Conservation (phyloP, 2,797 vertebrate species). For the Fratercula arctica region DNA sequence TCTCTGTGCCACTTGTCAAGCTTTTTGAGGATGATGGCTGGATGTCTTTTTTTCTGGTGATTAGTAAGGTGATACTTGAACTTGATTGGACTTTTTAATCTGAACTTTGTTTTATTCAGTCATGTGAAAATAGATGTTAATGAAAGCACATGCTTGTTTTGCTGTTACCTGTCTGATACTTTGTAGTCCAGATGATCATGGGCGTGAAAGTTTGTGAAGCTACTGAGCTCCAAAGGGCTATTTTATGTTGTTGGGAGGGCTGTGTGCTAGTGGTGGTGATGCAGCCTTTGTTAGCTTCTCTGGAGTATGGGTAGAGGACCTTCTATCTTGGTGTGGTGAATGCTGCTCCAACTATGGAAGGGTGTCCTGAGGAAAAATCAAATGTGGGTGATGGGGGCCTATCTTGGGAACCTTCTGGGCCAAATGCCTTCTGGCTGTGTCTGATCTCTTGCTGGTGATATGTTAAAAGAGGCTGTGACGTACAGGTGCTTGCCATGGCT, state of each 20-base stretch:
- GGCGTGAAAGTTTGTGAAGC: not conserved
- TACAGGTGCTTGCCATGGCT: fast-evolving
- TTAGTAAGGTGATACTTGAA: not conserved
- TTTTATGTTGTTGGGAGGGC: not conserved
- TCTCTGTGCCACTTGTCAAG: not conserved
- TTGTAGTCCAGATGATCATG: not conserved
- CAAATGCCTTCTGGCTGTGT: not conserved
- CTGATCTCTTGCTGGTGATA: not conserved
- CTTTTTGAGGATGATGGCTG: not conserved
- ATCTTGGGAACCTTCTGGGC: not conserved
- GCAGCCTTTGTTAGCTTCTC: not conserved
- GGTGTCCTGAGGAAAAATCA: not conserved
- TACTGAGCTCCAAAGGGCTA: not conserved
- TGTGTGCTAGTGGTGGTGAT: not conserved
- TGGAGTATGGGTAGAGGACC: not conserved
- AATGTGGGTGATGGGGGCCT: not conserved
- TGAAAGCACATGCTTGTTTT: not conserved
- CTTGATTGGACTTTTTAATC: not conserved
- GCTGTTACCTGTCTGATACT: not conserved
- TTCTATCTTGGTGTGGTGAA: not conserved
- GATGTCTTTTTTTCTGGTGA: not conserved
- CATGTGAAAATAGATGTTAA: not conserved
- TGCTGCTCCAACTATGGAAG: not conserved
- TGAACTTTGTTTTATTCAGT: not conserved
- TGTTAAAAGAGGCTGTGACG: not conserved